These are phyloP conservation scores for Phataginus tricuspis DNA, from an alignment of 2,797 vertebrate genomes.

Conservation along the genomic window DNA sequence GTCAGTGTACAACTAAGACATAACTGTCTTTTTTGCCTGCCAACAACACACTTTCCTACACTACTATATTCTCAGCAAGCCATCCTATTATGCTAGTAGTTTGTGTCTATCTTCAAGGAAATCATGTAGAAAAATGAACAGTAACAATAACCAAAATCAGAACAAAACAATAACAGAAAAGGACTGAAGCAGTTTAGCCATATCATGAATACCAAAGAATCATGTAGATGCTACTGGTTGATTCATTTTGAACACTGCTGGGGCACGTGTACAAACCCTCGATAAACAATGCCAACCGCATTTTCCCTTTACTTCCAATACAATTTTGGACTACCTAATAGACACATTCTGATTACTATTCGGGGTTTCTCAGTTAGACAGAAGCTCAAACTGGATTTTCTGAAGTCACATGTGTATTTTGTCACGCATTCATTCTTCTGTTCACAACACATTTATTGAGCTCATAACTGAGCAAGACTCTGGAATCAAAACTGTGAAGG, in stretches of 20 bases:
- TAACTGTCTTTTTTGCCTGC: not conserved
- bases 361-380: not conserved
- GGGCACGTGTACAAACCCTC: not conserved
- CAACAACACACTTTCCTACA: not conserved
- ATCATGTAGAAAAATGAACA: not conserved
- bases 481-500: not conserved
- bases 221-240: not conserved
- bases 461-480: not conserved
- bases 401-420: not conserved
- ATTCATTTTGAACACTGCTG: not conserved
- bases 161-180: not conserved
- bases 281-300: not conserved
- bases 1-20: not conserved
- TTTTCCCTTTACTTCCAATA: not conserved
- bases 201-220: not conserved
- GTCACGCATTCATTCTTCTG: not conserved
- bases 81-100: not conserved
- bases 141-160: not conserved
- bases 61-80: not conserved
- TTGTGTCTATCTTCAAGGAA: not conserved
- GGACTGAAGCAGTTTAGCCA: not conserved
- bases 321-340: not conserved
- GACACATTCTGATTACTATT: not conserved
- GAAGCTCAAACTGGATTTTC: conserved; percentile 12
- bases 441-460: not conserved